Evolutionary conservation across 2,797 vertebrate genomes (phyloP).

Genomic region (Paramormyrops hopkinsi): DNA sequence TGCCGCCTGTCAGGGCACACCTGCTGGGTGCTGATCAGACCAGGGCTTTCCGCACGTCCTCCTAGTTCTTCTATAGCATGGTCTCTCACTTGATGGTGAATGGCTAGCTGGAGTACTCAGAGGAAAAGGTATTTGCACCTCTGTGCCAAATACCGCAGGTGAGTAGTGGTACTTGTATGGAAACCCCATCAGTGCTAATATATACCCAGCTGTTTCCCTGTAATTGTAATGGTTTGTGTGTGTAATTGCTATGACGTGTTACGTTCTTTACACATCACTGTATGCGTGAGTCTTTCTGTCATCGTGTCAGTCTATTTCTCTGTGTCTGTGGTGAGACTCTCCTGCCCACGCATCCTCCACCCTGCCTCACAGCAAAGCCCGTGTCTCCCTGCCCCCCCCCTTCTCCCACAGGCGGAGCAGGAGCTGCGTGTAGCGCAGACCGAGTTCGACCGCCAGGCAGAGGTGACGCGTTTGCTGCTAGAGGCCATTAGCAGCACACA

Average conservation of each 20-base stretch:
- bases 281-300: background rate
- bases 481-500: slow-evolving; percentile 96
- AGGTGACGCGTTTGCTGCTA: slow-evolving; percentile 85
- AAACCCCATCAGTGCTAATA: background rate
- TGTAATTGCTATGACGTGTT: background rate
- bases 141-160: background rate
- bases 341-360: background rate
- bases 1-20: background rate
- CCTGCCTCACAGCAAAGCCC: background rate
- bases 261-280: background rate
- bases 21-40: background rate
- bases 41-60: background rate
- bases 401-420: slow-evolving; percentile 73
- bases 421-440: slow-evolving; percentile 88
- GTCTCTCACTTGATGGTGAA: background rate
- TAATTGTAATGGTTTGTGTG: background rate
- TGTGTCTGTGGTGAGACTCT: background rate
- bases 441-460: slow-evolving; percentile 89
- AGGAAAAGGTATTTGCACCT: background rate
- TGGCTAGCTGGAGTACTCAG: background rate
- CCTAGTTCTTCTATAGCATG: background rate
- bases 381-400: background rate
- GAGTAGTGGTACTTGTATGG: background rate
- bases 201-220: background rate
- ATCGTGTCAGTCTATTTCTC: slow-evolving; percentile 6